Evolutionary conservation across 2,797 vertebrate genomes (phyloP), one percentile per base, ranked within the genome.

Genomic region (Periparus ater): DNA sequence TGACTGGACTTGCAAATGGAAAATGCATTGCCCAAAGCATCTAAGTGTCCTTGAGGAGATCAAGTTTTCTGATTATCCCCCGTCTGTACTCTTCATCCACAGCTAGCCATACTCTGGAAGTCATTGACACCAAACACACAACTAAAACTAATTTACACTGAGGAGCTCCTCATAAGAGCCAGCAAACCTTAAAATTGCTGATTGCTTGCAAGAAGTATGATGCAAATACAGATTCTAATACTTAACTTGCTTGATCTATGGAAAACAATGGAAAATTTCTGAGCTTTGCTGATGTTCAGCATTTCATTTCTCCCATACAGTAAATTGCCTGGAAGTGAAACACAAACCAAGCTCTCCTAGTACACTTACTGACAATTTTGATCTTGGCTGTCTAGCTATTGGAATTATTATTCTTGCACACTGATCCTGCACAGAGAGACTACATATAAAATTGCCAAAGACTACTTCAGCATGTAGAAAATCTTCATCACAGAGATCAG

Each of bases 1-100:
- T 93, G 88, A 53, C 48, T 36, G 76, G 68, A 50, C 68, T 91
- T 77, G 63, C 11, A 93, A 92, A 74, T 51, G 70, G 72, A 74
- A 93, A 95, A 68, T 42, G 20, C 44, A 48, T 57, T 89, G 18
- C 17, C n/a, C 23, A 77, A 60, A 73, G 42, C 29, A 80, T 26
- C 40, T 51, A 71, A 76, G 44, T 16, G 19, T 30, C 13, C 50
- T 71, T 71, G 79, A 54, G 85, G 10, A 34, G 36, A 76, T 67
- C 55, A 61, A 72, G 21, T 53, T 74, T 91, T 65, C 63, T 63
- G 8, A 65, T 90, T 86, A 88, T 48, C 54, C 19, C 23, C 60
- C 84, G 40, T 63, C 11, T 83, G 17, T 73, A n/a, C 25, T 76
- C 44, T 85, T 90, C 42, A 71, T 36, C 22, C 34, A 55, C 36